These are phyloP conservation scores for Sceliomorpha sp. DNA, from an alignment of 2,888 invertebrate genomes.

Conservation along the genomic window DNA sequence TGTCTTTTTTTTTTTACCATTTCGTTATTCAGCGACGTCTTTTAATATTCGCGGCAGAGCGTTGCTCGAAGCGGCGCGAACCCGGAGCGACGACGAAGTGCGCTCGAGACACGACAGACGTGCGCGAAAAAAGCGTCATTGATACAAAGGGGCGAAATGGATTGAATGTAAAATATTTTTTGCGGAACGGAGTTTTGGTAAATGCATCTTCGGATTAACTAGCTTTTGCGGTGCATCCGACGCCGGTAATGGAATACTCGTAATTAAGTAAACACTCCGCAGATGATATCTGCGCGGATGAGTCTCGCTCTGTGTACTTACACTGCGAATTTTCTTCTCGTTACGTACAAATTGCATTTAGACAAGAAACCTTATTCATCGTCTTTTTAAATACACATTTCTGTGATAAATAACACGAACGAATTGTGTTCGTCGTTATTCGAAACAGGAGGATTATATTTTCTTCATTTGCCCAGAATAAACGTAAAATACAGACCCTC, in stretches of 20 bases:
- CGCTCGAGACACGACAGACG: conserved; percentile 1
- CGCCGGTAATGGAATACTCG: conserved; percentile 71
- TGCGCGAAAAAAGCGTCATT: too few relatives aligned
- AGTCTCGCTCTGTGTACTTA: conserved; percentile 18
- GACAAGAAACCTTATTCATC: conserved; percentile 11
- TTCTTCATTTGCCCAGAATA: too few relatives aligned
- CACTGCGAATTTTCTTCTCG: conserved; percentile 13
- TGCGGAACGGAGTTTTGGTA: conserved; percentile 2
- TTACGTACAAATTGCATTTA: conserved; percentile 17
- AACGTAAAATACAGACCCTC: too few relatives aligned
- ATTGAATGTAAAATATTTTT: conserved; percentile 12
- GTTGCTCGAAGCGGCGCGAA: too few relatives aligned
- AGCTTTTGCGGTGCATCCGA: conserved; percentile 21
- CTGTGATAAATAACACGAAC: conserved; percentile 16
- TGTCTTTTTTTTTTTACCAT: neutral
- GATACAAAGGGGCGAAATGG: neutral
- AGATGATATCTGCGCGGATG: conserved; percentile 28
- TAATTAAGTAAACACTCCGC: conserved; percentile 71
- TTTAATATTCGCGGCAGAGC: neutral
- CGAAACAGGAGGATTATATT: too few relatives aligned
- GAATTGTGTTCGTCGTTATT: conserved; percentile 3
- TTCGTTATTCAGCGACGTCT: neutral
- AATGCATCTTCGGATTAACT: conserved; percentile 15
- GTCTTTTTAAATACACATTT: conserved; percentile 10
- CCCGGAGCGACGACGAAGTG: too few relatives aligned